Conservation (phyloP, 1,140 invertebrate species). For the Drosophila subpulchrella region DNA sequence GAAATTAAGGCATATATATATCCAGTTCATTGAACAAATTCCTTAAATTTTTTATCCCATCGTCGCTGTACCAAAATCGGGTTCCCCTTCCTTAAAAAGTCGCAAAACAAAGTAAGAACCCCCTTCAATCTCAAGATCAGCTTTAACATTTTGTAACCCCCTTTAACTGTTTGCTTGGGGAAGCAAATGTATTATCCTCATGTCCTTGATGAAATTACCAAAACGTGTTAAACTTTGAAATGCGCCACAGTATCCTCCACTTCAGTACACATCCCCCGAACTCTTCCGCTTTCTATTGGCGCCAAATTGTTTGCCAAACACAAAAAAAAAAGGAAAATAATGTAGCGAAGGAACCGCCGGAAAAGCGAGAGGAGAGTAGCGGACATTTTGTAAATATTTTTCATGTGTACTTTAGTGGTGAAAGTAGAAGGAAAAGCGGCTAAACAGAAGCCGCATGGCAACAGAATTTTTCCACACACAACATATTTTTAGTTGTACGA, state of each 20-base stretch:
- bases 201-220: constrained; percentile 71
- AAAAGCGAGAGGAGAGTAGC: constrained; percentile 15
- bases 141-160: constrained; percentile 30
- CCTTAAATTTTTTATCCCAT: too few relatives aligned
- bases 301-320: constrained; percentile 67
- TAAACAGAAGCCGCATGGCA: constrained; percentile 41
- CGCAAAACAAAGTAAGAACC: not conserved
- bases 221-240: constrained; percentile 68
- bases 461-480: constrained; percentile 34
- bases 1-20: too few relatives aligned
- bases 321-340: constrained; percentile 33
- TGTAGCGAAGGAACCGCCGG: constrained; percentile 18
- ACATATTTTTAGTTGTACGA: constrained; percentile 28
- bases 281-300: constrained; percentile 48
- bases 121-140: constrained; percentile 8
- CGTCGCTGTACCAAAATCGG: too few relatives aligned
- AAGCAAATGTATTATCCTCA: constrained; percentile 41
- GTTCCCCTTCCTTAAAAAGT: too few relatives aligned
- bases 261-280: constrained; percentile 4
- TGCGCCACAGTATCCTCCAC: constrained; percentile 42
- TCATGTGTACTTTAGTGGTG: constrained; percentile 55
- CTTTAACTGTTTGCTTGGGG: constrained; percentile 5
- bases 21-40: too few relatives aligned
- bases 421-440: constrained; percentile 25
- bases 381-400: constrained; percentile 72